Percentiles rank a stretch among this genome's conserved stretches.
Conservation (phyloP, 2,797 vertebrate genomes). For the Chaetodon trifasciatus region DNA sequence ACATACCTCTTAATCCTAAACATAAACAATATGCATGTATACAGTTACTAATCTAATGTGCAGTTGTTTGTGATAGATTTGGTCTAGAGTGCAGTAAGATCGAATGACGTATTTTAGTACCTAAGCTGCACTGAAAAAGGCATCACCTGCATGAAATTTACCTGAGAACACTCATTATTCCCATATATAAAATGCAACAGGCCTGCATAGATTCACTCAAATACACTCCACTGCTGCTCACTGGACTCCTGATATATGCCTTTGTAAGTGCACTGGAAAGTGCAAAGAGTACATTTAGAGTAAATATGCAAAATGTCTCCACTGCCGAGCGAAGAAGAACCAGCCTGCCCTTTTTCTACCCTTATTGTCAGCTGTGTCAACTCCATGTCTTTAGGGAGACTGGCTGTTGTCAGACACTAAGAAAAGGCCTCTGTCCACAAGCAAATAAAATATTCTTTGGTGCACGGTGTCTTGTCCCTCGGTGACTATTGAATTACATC, state of each 20-base stretch:
- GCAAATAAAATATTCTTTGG: slow-evolving; percentile 67
- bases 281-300: slow-evolving; percentile 49
- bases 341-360: slow-evolving; percentile 39
- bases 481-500: slow-evolving; percentile 79
- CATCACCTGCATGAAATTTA: slow-evolving; percentile 10
- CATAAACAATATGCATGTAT: slow-evolving; percentile 24
- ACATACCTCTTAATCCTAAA: slow-evolving; percentile 53
- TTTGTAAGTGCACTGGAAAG: slow-evolving; percentile 36
- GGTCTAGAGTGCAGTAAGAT: slow-evolving; percentile 13
- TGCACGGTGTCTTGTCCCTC: slow-evolving; percentile 66
- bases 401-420: slow-evolving; percentile 65
- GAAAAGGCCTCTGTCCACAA: slow-evolving; percentile 65
- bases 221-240: slow-evolving; percentile 9
- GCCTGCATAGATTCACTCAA: slow-evolving; percentile 13
- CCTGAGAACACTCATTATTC: slow-evolving; percentile 1
- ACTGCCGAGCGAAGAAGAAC: slow-evolving; percentile 28
- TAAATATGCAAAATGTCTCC: slow-evolving; percentile 39
- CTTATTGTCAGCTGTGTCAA: slow-evolving; percentile 53
- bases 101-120: slow-evolving; percentile 2
- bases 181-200: slow-evolving; percentile 10
- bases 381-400: slow-evolving; percentile 55
- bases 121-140: neutral
- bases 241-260: neutral
- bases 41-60: slow-evolving; percentile 21
- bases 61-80: slow-evolving; percentile 19